Base-by-base conservation (phyloP, 2,888 invertebrate genomes). In the Andrena bicolor region DNA sequence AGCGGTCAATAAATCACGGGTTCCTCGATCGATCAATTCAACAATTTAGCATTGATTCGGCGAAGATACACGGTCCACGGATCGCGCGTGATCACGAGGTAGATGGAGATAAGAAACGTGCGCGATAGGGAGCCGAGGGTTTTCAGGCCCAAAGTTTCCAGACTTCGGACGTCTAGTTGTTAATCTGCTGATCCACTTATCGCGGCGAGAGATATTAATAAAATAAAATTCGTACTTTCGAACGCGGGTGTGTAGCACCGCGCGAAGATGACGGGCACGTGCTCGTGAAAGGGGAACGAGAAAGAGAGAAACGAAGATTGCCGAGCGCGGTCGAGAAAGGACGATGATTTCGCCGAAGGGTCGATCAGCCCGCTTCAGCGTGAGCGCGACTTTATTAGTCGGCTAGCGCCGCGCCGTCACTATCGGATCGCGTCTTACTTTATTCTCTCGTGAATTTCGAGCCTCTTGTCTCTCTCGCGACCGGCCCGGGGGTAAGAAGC, bases 351-450 rank as follows among this genome's bases (percentile, higher is more conserved):
- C 66, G 20, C 64, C 60, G 51, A 70, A 78, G 71, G 75, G 82
- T 82, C 83, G 78, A 74, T 78, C 60, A 26, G 71, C 8, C 32
- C 13, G 41, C 26, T 26, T 30, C 35, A 61, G 63, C 30, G 51
- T 58, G 61, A 56, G 71, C 63, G 72, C 8, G 64, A 65, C 58
- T 81, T 81, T 66, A 65, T 83, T 70, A 32, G 78, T 72, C 72
- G 82, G 82, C 65, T 75, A 69, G 13, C 65, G 49, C 65, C 72
- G 82, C 53, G 28, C 68, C 51, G 82, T 69, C n/a, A 60, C 58
- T 49, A 16, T 56, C 64, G 53, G 32, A 41, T 10, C 3, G 56
- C 20, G n/a, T 48, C 3, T 13, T 56, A n/a, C 10, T 26, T 76
- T 20, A 35, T 41, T 58, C 16, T 48, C 28, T 23, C 16, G 2